A percentile compares a stretch with the other conserved stretches of the same genome.
phyloP scores from a whole-genome alignment of 2,113 vertebrate genomes.

The Elephas maximus region DNA sequence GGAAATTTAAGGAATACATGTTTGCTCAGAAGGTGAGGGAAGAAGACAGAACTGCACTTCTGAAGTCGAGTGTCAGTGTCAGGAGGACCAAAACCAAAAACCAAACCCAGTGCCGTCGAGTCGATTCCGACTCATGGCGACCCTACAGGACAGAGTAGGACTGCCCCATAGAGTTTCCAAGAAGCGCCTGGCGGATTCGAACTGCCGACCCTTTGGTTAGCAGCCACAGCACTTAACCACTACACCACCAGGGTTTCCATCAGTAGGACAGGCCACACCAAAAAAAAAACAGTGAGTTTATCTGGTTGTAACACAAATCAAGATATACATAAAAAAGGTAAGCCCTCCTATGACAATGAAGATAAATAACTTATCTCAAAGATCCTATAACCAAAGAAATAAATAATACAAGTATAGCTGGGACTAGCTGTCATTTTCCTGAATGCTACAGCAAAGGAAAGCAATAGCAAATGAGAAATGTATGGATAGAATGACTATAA shows the following conservation, averaged over 20 bases:
- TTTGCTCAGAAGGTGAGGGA: neutral
- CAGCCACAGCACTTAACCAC: too few species aligned
- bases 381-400: neutral
- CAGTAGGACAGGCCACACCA: neutral
- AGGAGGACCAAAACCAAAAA: neutral
- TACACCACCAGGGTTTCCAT: too few species aligned
- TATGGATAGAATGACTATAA: conserved; percentile 53
- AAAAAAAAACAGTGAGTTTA: neutral
- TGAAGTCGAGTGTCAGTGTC: neutral
- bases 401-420: neutral
- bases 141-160: too few species aligned
- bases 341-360: neutral
- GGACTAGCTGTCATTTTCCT: conserved; percentile 15
- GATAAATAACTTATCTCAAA: neutral
- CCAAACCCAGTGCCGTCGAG: too few species aligned
- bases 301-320: neutral
- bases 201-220: too few species aligned
- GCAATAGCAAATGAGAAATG: conserved; percentile 58
- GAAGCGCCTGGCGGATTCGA: too few species aligned
- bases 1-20: neutral
- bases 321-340: neutral
- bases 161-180: too few species aligned
- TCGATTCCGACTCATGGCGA: too few species aligned
- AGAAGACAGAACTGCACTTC: neutral
- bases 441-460: conserved; percentile 48